Conservation (phyloP, 2,113 vertebrate genomes). For the Siphamia tubifer region DNA sequence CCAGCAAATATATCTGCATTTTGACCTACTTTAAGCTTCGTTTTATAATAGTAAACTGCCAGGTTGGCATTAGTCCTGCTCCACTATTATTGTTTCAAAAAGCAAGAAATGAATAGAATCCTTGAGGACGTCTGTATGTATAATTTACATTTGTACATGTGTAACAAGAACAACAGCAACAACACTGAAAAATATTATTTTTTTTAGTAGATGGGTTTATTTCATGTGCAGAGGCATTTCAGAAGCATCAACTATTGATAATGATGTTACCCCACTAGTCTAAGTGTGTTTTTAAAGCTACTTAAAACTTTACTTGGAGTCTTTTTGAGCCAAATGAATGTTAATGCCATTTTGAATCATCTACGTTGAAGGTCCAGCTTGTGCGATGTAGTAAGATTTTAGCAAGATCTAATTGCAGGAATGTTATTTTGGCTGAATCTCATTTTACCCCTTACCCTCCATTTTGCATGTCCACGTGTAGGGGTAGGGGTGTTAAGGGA, state of each 20-base stretch:
- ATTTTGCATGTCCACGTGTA: no score
- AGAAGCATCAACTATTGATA: neutral
- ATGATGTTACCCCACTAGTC: neutral
- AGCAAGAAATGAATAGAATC: neutral
- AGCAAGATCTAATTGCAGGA: no score
- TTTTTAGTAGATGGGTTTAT: neutral
- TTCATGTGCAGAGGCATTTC: neutral
- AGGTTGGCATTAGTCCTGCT: neutral
- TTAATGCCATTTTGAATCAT: no score
- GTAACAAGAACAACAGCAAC: neutral
- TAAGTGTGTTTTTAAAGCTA: neutral
- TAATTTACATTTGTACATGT: neutral
- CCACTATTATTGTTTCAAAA: neutral
- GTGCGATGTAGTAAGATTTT: no score
- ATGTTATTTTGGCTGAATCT: no score
- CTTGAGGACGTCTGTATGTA: neutral
- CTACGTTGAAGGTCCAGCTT: no score
- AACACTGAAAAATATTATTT: no score
- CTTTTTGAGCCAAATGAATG: no score
- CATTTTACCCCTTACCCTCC: no score
- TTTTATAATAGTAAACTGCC: neutral
- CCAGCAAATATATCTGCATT: neutral
- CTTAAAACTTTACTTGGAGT: neutral
- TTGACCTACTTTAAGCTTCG: constrained; percentile 33
- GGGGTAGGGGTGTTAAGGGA: no score